These are phyloP conservation scores for Andrena chrysosceles DNA, from an alignment of 2,888 invertebrate species.

Conservation along the genomic window DNA sequence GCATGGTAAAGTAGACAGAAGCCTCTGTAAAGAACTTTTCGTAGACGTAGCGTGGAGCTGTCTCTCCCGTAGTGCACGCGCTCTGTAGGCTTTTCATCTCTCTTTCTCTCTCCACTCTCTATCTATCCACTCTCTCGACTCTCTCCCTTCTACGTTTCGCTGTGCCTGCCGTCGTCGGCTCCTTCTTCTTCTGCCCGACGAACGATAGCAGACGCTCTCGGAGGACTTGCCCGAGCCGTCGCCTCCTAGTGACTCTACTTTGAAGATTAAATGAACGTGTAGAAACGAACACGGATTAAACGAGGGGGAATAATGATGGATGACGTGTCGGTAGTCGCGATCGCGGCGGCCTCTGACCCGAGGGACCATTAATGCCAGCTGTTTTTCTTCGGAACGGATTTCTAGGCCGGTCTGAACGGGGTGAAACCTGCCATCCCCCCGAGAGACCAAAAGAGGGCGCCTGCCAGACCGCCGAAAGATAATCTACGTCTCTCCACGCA, in stretches of 20 bases:
- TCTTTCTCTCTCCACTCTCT: background rate
- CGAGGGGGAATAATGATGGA: slow-evolving; percentile 1
- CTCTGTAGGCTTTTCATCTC: background rate
- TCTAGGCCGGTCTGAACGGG: slow-evolving; percentile 82
- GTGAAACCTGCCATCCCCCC: slow-evolving; percentile 88
- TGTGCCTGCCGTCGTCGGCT: background rate
- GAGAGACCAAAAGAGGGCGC: slow-evolving; percentile 90
- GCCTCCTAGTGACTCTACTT: background rate
- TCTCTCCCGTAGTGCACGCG: slow-evolving; percentile 40
- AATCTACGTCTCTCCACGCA: slow-evolving; percentile 87
- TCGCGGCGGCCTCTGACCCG: slow-evolving; percentile 12
- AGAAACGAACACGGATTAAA: background rate
- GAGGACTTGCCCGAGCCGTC: background rate
- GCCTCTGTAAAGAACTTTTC: slow-evolving; percentile 14
- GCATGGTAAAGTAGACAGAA: slow-evolving; percentile 65
- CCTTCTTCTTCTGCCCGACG: background rate
- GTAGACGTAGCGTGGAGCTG: slow-evolving; percentile 19
- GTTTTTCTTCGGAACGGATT: slow-evolving; percentile 71
- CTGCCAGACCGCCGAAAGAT: slow-evolving; percentile 88
- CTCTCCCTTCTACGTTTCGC: background rate
- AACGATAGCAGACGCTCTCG: slow-evolving; percentile 16
- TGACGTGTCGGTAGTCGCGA: slow-evolving; percentile 28
- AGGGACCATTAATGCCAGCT: slow-evolving; percentile 66
- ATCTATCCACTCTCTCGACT: background rate
- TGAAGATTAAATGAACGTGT: background rate